A percentile compares a stretch with the other conserved stretches of the same genome.
Evolutionary conservation across 2,797 vertebrate genomes (phyloP).

Genomic region (Darevskia nairensis): DNA sequence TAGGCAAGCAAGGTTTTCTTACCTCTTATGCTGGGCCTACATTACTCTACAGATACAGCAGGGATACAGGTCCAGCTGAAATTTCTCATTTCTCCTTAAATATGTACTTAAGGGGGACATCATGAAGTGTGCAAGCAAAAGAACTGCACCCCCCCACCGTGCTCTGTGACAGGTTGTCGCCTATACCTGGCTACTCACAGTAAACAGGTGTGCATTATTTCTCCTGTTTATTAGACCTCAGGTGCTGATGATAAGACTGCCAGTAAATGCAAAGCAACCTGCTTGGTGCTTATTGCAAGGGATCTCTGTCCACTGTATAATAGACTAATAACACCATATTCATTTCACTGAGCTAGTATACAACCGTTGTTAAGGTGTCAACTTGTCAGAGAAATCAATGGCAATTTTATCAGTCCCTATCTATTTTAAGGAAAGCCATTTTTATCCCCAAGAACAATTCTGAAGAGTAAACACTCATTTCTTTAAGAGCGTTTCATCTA

Average conservation of each 20-base stretch:
- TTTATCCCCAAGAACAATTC: slow-evolving; percentile 47
- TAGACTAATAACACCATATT: slow-evolving; percentile 10
- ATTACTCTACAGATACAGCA: neutral
- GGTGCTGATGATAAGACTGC: slow-evolving; percentile 2
- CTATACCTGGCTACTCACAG: neutral
- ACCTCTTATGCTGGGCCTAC: neutral
- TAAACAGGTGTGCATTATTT: neutral
- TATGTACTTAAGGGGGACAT: neutral
- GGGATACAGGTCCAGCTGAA: neutral
- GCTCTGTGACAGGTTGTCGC: neutral
- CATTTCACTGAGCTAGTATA: slow-evolving; percentile 29
- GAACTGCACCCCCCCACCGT: neutral
- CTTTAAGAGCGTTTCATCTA: slow-evolving; percentile 37
- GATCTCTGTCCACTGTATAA: neutral
- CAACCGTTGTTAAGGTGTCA: neutral
- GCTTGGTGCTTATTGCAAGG: slow-evolving; percentile 8
- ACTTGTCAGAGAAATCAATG: slow-evolving; percentile 49
- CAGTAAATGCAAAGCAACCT: slow-evolving; percentile 18
- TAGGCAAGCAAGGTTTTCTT: slow-evolving; percentile 2
- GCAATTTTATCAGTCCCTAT: slow-evolving; percentile 36
- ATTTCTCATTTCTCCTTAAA: too few relatives aligned
- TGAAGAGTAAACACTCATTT: slow-evolving; percentile 55
- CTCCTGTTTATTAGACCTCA: neutral
- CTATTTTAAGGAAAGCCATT: slow-evolving; percentile 56
- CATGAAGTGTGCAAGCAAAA: neutral